These are phyloP conservation scores for Bombylius discolor DNA, from an alignment of 2,888 invertebrate genomes.

Conservation along the genomic window DNA sequence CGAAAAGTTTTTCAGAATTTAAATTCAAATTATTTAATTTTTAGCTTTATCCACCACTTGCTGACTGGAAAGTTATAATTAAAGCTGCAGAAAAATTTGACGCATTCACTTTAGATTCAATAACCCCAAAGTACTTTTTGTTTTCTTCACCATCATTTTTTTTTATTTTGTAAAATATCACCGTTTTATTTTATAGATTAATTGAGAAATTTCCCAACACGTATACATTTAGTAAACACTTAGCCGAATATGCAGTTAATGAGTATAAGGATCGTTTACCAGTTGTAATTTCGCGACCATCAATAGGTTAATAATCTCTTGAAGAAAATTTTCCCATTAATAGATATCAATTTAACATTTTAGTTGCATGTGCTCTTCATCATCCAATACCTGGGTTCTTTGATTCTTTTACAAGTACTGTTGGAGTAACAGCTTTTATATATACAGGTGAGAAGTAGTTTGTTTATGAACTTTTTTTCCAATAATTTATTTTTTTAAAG, in stretches of 20 bases:
- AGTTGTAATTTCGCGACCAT: constrained; percentile 61
- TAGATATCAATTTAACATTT: too few species aligned
- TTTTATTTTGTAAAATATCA: too few species aligned
- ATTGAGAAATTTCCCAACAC: constrained; percentile 61
- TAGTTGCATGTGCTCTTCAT: background rate
- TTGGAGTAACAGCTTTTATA: too few species aligned
- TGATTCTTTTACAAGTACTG: background rate
- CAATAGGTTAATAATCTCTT: constrained; percentile 45
- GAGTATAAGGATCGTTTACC: constrained; percentile 51
- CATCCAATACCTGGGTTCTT: background rate
- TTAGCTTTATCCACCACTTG: constrained; percentile 48
- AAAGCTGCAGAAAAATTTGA: constrained; percentile 41
- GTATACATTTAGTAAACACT: constrained; percentile 69
- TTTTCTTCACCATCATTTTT: too few species aligned
- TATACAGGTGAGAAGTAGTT: too few species aligned
- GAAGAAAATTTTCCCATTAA: background rate
- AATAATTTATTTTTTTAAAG: too few species aligned
- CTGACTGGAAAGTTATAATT: constrained; percentile 49
- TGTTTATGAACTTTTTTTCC: too few species aligned
- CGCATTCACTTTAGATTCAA: background rate
- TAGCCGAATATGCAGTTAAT: constrained; percentile 61
- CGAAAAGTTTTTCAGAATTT: too few species aligned
- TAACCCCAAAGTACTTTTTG: background rate
- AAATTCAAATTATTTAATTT: too few species aligned
- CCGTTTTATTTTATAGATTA: constrained; percentile 29